These are phyloP conservation scores for Meteorus colon DNA, from an alignment of 2,888 invertebrate genomes.

Conservation along the genomic window DNA sequence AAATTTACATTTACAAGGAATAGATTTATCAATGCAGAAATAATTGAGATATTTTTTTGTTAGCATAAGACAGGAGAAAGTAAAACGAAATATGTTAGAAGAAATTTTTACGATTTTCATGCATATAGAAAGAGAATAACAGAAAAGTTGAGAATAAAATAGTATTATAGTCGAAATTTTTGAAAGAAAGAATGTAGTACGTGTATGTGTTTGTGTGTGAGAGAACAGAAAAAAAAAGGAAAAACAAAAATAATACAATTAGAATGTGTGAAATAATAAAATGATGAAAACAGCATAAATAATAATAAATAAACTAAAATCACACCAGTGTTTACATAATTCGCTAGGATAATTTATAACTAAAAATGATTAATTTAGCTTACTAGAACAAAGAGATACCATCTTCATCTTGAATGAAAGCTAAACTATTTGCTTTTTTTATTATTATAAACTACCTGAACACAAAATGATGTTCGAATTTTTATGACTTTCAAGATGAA, in stretches of 20 bases:
- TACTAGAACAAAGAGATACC: not conserved
- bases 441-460: constrained; percentile 21
- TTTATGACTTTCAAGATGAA: constrained; percentile 1
- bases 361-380: constrained; percentile 4
- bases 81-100: constrained; percentile 41
- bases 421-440: not conserved
- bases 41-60: constrained; percentile 40
- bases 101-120: constrained; percentile 40
- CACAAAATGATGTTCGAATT: constrained; percentile 4
- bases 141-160: constrained; percentile 45
- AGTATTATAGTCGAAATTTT: constrained; percentile 31
- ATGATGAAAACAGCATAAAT: constrained; percentile 45
- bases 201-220: constrained; percentile 53
- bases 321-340: constrained; percentile 34
- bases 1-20: constrained; percentile 18
- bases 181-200: constrained; percentile 51
- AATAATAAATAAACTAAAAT: constrained; percentile 46
- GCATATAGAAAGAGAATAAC: constrained; percentile 45
- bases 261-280: constrained; percentile 50
- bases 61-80: constrained; percentile 54
- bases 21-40: constrained; percentile 30
- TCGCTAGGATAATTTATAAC: constrained; percentile 1
- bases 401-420: constrained; percentile 12
- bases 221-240: constrained; percentile 51
- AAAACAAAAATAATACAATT: constrained; percentile 56